These are phyloP conservation scores for Rousettus leschenaultii DNA, from an alignment of 2,113 vertebrate species.

Conservation along the genomic window DNA sequence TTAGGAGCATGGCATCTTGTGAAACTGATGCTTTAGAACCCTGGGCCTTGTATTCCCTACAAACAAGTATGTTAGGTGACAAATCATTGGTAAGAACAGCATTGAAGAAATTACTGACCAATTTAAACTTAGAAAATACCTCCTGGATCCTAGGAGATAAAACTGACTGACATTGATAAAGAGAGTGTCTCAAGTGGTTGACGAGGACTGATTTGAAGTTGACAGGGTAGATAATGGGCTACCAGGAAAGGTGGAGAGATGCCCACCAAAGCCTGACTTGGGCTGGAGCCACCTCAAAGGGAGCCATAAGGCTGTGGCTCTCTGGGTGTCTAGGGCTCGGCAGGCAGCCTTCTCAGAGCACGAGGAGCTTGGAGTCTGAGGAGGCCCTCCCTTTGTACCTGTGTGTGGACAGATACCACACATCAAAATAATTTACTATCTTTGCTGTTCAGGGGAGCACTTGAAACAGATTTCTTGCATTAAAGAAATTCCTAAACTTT, in stretches of 20 bases:
- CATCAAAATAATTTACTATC: not conserved
- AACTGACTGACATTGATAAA: not conserved
- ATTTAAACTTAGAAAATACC: not conserved
- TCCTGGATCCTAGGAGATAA: not conserved
- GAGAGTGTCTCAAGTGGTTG: not conserved
- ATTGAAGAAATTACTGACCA: not conserved
- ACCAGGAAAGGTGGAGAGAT: not conserved
- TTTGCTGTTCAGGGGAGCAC: not conserved
- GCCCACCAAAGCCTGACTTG: not conserved
- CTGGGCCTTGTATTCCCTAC: not conserved
- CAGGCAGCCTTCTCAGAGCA: not conserved
- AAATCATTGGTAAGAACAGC: not conserved
- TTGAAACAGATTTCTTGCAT: not conserved
- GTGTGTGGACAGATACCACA: rapidly evolving
- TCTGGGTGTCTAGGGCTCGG: not conserved
- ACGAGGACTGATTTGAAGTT: not conserved
- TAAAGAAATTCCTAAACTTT: not conserved
- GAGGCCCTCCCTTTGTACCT: not conserved
- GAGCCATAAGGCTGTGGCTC: not conserved
- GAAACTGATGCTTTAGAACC: not conserved
- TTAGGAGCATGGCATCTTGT: not conserved
- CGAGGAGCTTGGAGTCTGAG: rapidly evolving
- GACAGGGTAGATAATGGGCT: not conserved
- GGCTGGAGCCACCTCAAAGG: not conserved
- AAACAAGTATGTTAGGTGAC: not conserved